Percentiles rank a stretch among this genome's conserved stretches.
Conservation (phyloP, 2,113 vertebrate genomes). For the Hypanus sabinus region DNA sequence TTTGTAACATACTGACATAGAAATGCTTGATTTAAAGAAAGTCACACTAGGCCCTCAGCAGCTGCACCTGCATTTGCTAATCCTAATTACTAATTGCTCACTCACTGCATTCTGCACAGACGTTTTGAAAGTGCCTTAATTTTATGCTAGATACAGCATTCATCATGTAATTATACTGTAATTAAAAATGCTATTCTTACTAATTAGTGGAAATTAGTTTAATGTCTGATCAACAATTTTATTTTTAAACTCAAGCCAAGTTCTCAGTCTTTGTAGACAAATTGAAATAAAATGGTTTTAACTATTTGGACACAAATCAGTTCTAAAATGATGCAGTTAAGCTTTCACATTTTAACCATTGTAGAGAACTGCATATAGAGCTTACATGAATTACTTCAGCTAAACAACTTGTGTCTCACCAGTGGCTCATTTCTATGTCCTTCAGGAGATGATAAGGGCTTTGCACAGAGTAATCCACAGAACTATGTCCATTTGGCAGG, state of each 20-base stretch:
- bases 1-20: background rate
- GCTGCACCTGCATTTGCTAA: slow-evolving; percentile 21
- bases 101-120: slow-evolving; percentile 10
- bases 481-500: background rate
- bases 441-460: background rate
- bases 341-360: background rate
- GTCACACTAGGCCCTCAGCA: background rate
- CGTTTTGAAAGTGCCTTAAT: background rate
- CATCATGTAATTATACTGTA: slow-evolving; percentile 30
- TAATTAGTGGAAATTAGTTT: slow-evolving; percentile 29
- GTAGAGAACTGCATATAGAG: background rate
- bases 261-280: slow-evolving; percentile 8
- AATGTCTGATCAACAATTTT: slow-evolving; percentile 10
- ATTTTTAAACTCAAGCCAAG: background rate
- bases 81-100: slow-evolving; percentile 22
- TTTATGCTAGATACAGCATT: slow-evolving; percentile 19
- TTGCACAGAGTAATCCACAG: background rate
- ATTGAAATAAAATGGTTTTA: background rate
- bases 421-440: no score
- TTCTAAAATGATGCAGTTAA: background rate
- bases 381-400: background rate
- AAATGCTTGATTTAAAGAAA: background rate
- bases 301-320: background rate
- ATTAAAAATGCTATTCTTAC: slow-evolving; percentile 24
- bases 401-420: background rate